A percentile compares a stretch with the other conserved stretches of the same genome.
phyloP scores from a whole-genome alignment of 2,113 vertebrate species.

The Platichthys stellatus region DNA sequence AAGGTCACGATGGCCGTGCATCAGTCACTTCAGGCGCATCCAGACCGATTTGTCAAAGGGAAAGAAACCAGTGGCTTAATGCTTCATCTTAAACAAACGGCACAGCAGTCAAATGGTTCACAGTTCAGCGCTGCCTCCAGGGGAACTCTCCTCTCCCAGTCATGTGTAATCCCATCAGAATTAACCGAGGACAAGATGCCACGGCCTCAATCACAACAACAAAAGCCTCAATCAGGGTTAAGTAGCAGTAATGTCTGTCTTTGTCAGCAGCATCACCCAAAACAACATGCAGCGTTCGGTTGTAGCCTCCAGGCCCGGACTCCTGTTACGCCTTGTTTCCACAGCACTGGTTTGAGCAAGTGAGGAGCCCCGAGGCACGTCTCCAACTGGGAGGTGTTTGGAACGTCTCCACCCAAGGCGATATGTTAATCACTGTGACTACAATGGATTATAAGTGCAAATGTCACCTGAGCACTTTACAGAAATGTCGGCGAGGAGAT shows the following conservation, averaged over 20 bases:
- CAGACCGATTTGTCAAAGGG: slow-evolving; percentile 2
- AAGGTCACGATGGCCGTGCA: neutral
- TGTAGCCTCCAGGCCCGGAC: slow-evolving; percentile 46
- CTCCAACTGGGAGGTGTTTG: slow-evolving; percentile 8
- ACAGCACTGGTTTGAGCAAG: neutral
- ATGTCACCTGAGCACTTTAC: neutral
- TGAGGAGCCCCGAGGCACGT: slow-evolving; percentile 19
- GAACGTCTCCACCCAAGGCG: no score
- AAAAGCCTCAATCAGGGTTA: slow-evolving; percentile 70
- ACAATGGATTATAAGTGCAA: neutral
- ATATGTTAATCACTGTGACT: no score
- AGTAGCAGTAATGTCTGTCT: slow-evolving; percentile 64
- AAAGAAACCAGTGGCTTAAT: slow-evolving; percentile 11
- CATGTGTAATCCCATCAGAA: slow-evolving; percentile 50
- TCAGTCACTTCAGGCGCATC: neutral
- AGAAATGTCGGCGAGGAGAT: neutral
- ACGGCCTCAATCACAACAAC: slow-evolving; percentile 54
- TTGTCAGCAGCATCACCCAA: slow-evolving; percentile 56
- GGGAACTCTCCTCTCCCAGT: slow-evolving; percentile 22
- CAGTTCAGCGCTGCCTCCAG: slow-evolving; percentile 34
- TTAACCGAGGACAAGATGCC: slow-evolving; percentile 39
- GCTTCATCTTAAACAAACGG: slow-evolving; percentile 37
- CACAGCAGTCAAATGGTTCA: slow-evolving; percentile 35
- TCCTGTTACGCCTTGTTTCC: slow-evolving; percentile 57
- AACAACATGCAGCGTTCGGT: slow-evolving; percentile 52